A percentile compares a stretch with the other conserved stretches of the same genome.
These are phyloP conservation scores for Galeruca laticollis DNA, from an alignment of 2,888 invertebrate species.

Conservation along the genomic window DNA sequence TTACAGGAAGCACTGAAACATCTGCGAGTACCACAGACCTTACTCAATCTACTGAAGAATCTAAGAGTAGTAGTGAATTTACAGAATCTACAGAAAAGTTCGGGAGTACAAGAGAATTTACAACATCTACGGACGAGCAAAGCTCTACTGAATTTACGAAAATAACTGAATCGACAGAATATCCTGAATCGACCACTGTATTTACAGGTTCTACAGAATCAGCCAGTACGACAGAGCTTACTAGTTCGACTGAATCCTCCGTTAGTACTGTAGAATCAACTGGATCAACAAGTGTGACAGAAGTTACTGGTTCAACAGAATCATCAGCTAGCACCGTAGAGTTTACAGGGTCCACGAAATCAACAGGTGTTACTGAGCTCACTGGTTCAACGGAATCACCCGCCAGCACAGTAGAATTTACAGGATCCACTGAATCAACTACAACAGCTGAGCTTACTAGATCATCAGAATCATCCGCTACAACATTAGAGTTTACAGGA, in stretches of 20 bases:
- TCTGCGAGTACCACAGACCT: slow-evolving; percentile 48
- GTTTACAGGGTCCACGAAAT: not conserved
- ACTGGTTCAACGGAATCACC: slow-evolving; percentile 10
- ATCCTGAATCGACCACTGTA: no score
- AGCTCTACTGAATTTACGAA: no score
- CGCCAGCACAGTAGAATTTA: slow-evolving; percentile 34
- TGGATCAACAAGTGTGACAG: slow-evolving; percentile 27
- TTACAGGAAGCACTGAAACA: slow-evolving; percentile 37
- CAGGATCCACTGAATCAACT: slow-evolving; percentile 36
- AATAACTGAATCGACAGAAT: no score
- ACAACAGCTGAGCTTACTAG: slow-evolving; percentile 40
- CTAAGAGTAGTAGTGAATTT: slow-evolving; percentile 15
- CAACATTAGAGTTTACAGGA: not conserved
- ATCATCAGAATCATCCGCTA: not conserved
- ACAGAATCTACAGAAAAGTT: slow-evolving; percentile 46
- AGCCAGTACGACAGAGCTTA: slow-evolving; percentile 37
- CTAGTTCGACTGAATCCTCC: slow-evolving; percentile 36
- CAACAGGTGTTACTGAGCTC: not conserved
- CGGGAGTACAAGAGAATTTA: slow-evolving; percentile 38
- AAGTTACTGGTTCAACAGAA: slow-evolving; percentile 16
- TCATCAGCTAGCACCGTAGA: not conserved
- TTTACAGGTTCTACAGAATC: no score
- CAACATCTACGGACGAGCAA: slow-evolving; percentile 33
- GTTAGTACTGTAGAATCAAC: slow-evolving; percentile 25
- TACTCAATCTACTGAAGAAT: slow-evolving; percentile 44